phyloP scores from a whole-genome alignment of 2,888 invertebrate genomes.

The Tubulanus polymorphus region DNA sequence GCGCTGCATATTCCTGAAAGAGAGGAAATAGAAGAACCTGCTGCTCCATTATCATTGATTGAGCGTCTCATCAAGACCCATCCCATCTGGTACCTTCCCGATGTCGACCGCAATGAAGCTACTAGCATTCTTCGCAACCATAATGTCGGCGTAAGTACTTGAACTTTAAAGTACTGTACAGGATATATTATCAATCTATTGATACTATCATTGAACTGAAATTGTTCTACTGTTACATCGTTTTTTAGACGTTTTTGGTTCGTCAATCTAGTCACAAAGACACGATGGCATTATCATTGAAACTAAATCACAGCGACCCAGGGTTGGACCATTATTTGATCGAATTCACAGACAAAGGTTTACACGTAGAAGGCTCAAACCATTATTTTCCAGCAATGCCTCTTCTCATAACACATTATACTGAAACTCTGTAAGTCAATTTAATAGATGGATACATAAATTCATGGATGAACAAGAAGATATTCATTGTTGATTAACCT shows the following conservation, averaged over 20 bases:
- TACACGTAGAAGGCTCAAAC: slow-evolving; percentile 88
- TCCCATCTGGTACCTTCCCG: slow-evolving; percentile 93
- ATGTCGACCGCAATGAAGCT: slow-evolving; percentile 87
- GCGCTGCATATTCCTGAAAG: too few relatives aligned
- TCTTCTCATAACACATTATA: slow-evolving; percentile 87
- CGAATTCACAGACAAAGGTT: slow-evolving; percentile 69
- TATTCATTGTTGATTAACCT: too few relatives aligned
- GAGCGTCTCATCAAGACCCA: slow-evolving; percentile 86
- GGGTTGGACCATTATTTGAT: slow-evolving; percentile 96
- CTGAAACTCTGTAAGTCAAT: slow-evolving; percentile 59
- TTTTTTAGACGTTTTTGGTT: slow-evolving; percentile 82
- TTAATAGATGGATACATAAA: too few relatives aligned
- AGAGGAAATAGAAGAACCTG: too few relatives aligned
- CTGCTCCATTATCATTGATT: slow-evolving; percentile 63
- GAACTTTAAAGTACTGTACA: neutral
- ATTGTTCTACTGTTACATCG: neutral
- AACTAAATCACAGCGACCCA: slow-evolving; percentile 79
- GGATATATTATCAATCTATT: too few relatives aligned
- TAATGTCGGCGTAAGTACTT: slow-evolving; percentile 77
- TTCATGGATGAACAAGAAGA: too few relatives aligned
- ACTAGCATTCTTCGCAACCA: too few relatives aligned
- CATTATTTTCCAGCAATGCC: slow-evolving; percentile 91
- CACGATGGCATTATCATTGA: slow-evolving; percentile 92
- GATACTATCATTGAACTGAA: neutral
- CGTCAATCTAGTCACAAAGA: slow-evolving; percentile 88